phyloP scores from a whole-genome alignment of 1,140 invertebrate genomes.

The Drosophila sturtevanti region DNA sequence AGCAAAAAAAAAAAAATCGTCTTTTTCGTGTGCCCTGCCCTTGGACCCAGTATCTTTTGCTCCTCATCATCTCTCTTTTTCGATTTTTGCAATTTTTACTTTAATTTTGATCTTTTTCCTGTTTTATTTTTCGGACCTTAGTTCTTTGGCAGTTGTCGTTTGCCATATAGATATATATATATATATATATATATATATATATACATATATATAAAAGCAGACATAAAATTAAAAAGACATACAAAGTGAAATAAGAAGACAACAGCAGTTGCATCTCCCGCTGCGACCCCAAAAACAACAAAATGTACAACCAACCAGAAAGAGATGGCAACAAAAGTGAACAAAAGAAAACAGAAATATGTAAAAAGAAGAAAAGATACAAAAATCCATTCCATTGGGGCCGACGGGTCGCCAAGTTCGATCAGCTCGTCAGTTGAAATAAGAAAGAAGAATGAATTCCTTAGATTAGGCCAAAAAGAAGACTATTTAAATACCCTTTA shows the following conservation, averaged over 20 bases:
- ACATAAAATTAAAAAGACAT: slow-evolving; percentile 74
- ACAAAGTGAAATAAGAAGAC: slow-evolving; percentile 63
- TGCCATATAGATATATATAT: too few species aligned
- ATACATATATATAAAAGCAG: slow-evolving; percentile 59
- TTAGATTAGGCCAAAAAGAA: not conserved
- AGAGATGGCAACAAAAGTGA: slow-evolving; percentile 7
- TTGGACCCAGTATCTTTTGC: slow-evolving; percentile 22
- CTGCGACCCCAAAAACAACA: slow-evolving; percentile 51
- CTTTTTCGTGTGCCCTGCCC: slow-evolving; percentile 47
- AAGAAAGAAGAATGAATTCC: not conserved
- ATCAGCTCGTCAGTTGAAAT: not conserved
- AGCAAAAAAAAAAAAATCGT: too few species aligned
- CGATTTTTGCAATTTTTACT: slow-evolving; percentile 34
- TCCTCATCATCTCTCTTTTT: slow-evolving; percentile 58
- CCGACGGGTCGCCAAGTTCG: slow-evolving; percentile 22
- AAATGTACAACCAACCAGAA: not conserved
- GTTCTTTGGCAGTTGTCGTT: slow-evolving; percentile 3
- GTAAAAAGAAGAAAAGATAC: slow-evolving; percentile 1
- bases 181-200: slow-evolving; percentile 42
- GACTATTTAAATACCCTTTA: not conserved
- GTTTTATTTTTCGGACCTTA: slow-evolving; percentile 67
- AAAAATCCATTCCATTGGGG: slow-evolving; percentile 19
- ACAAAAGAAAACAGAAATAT: not conserved
- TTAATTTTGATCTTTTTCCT: slow-evolving; percentile 52
- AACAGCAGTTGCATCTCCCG: slow-evolving; percentile 68